Conservation (phyloP, 2,797 vertebrate genomes). For the Heteromormyrus szaboi region DNA sequence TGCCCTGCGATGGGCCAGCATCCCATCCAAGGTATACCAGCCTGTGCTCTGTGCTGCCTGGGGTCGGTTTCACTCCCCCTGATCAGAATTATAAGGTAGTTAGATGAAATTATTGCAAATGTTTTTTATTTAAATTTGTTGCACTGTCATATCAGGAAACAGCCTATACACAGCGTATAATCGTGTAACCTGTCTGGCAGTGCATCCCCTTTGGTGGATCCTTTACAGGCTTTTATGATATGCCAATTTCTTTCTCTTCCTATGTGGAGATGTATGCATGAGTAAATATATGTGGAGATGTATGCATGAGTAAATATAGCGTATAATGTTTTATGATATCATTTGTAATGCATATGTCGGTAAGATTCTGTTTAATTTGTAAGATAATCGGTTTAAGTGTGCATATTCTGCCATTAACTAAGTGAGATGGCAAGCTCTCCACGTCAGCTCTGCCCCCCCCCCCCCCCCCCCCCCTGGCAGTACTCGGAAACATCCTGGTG, state of each 20-base stretch:
- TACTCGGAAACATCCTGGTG: constrained; percentile 32
- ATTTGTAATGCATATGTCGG: neutral
- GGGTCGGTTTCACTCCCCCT: neutral
- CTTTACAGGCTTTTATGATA: neutral
- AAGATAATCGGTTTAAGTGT: neutral
- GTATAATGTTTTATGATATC: neutral
- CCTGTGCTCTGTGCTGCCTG: neutral
- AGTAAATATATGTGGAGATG: neutral
- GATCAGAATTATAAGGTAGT: neutral
- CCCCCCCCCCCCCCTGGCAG: neutral
- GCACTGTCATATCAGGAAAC: neutral
- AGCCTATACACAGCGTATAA: neutral
- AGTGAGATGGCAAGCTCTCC: neutral
- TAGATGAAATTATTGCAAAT: neutral
- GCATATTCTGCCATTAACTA: neutral
- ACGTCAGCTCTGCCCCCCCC: neutral
- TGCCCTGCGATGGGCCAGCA: neutral
- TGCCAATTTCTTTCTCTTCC: neutral
- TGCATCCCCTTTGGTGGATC: neutral
- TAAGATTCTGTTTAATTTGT: neutral
- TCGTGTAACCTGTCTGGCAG: neutral
- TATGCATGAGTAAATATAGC: neutral
- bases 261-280: neutral
- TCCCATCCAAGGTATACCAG: neutral
- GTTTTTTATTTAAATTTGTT: neutral